Evolutionary conservation across 2,113 vertebrate species (phyloP).

Genomic region (Pao palembangensis): DNA sequence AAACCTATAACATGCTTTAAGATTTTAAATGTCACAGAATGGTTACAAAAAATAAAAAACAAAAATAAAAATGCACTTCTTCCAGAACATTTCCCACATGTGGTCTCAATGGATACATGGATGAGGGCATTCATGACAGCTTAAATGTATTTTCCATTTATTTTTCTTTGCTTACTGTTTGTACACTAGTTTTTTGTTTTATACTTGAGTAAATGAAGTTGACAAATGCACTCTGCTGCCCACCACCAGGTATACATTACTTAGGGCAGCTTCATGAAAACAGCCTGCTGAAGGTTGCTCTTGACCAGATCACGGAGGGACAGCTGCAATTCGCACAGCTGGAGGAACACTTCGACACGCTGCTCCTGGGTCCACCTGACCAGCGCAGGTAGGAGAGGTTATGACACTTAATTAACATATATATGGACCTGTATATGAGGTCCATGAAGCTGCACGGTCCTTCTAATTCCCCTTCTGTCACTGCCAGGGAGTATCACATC

Average conservation of each 20-base stretch:
- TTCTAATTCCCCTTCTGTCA: neutral
- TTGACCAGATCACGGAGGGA: slow-evolving; percentile 83
- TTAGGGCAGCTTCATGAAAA: slow-evolving; percentile 81
- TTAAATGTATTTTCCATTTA: no score
- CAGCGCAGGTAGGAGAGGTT: slow-evolving; percentile 31
- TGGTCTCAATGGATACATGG: no score
- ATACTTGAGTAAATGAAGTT: neutral
- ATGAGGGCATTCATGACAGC: no score
- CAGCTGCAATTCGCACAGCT: slow-evolving; percentile 78
- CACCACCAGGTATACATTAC: slow-evolving; percentile 78
- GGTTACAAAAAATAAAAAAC: no score
- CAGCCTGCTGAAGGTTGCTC: slow-evolving; percentile 71
- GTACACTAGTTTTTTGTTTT: neutral
- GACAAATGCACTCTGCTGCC: neutral
- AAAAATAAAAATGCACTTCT: no score
- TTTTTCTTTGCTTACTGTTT: no score
- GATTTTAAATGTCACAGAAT: no score
- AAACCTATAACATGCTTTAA: no score
- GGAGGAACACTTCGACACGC: slow-evolving; percentile 77
- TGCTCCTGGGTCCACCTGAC: slow-evolving; percentile 63
- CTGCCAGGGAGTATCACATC: slow-evolving; percentile 65
- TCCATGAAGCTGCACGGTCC: no score
- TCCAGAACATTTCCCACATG: no score
- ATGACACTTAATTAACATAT: neutral
- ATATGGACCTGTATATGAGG: neutral